Evolutionary conservation across 2,113 vertebrate genomes (phyloP), one percentile per base, ranked within the genome.

Genomic region (Megalops atlanticus): DNA sequence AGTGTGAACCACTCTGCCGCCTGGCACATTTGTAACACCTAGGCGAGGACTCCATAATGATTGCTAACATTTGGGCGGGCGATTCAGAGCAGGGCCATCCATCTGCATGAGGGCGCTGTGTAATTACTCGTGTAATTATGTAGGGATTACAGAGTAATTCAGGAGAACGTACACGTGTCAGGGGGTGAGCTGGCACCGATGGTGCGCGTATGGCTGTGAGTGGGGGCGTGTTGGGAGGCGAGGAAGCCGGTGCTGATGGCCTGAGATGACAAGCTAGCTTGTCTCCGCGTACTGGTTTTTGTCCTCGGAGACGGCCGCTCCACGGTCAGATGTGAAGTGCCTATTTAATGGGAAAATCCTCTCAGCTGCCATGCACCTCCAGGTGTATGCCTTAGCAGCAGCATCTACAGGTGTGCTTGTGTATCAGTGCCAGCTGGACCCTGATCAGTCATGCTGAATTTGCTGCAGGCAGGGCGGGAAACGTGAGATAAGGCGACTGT

Each of bases 51-150:
- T n/a, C n/a, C n/a, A n/a, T n/a, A n/a, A n/a, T n/a, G n/a, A 14
- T 10, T 24, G 3, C 24, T 64, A n/a, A 64, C 58, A 64, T 64
- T 64, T 64, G n/a, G 58, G 1, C 69, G 36, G 15, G 78, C 36
- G 72, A 84, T 84, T 69, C 33, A 71, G 75, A 77, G 47, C 45
- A 27, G 58, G 76, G 83, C 77, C 80, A 84, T 83, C 45, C 43
- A 79, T 84, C 84, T 86, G 81, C 76, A 80, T 78, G 70, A 21
- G 1, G 85, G 74, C 83, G 81, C 86, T 79, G 82, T 85, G 88
- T 82, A 87, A 91, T 86, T 86, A 84, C 75, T 79, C 49, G 5
- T 27, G 84, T 87, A 80, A 90, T 89, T 86, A 87, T 18, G 0
- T 64, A 21, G 21, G 69, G 84, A 87, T 76, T 76, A 18, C 54